Conservation (phyloP, 2,888 invertebrate genomes). For the Tachystola acroxantha region DNA sequence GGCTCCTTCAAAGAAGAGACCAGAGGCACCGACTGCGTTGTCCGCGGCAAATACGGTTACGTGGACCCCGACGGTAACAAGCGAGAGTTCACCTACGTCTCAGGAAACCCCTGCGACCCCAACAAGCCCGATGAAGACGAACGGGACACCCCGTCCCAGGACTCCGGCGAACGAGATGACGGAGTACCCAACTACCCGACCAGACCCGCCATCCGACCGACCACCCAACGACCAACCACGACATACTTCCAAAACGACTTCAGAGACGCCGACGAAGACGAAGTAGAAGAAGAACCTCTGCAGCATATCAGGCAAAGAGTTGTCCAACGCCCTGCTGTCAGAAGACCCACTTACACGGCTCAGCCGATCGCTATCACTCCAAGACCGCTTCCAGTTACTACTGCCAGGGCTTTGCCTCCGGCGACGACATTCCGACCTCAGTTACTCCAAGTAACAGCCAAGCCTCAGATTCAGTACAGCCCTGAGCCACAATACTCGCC, state of each 20-base stretch:
- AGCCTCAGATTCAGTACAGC: slow-evolving; percentile 67
- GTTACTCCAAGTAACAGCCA: slow-evolving; percentile 77
- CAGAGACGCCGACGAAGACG: slow-evolving; percentile 80
- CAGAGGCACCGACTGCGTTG: slow-evolving; percentile 90
- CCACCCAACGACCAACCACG: slow-evolving; percentile 78
- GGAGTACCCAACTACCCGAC: slow-evolving; percentile 80
- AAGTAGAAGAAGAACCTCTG: slow-evolving; percentile 73
- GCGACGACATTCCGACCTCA: slow-evolving; percentile 83
- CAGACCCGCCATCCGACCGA: slow-evolving; percentile 59
- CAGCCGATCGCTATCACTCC: slow-evolving; percentile 78
- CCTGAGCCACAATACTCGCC: slow-evolving; percentile 38
- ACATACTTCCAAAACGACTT: slow-evolving; percentile 86
- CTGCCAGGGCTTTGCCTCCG: slow-evolving; percentile 74
- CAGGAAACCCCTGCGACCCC: slow-evolving; percentile 91
- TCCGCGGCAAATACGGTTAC: slow-evolving; percentile 92
- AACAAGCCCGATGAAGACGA: slow-evolving; percentile 85
- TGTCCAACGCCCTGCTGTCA: slow-evolving; percentile 64
- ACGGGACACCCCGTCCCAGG: slow-evolving; percentile 73
- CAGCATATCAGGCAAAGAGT: slow-evolving; percentile 66
- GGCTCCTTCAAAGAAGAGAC: slow-evolving; percentile 93
- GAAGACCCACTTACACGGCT: slow-evolving; percentile 67
- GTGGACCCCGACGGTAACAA: slow-evolving; percentile 92
- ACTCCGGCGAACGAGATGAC: slow-evolving; percentile 79
- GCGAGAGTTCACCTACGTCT: slow-evolving; percentile 91
- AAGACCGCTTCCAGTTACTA: slow-evolving; percentile 74